These are phyloP conservation scores for Cepaea hortensis DNA, from an alignment of 2,888 invertebrate genomes.

Conservation along the genomic window DNA sequence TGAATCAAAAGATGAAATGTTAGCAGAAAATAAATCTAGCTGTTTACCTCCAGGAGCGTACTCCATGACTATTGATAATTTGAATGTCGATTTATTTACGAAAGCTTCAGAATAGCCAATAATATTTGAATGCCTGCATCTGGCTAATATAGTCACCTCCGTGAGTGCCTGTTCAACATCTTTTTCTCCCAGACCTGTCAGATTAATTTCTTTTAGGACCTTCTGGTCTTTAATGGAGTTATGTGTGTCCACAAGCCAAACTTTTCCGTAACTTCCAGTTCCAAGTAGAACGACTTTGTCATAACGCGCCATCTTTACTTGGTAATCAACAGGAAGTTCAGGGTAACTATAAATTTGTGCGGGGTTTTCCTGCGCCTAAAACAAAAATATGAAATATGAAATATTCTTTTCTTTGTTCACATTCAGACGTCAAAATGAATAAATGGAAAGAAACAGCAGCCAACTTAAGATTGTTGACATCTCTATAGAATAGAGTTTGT, in stretches of 20 bases:
- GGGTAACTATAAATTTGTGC: too few relatives aligned
- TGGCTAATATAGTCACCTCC: conserved; percentile 67
- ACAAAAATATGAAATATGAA: too few relatives aligned
- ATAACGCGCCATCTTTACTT: conserved; percentile 65
- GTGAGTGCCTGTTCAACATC: conserved; percentile 60
- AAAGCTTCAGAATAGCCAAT: conserved; percentile 70
- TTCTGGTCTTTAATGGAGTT: conserved; percentile 52
- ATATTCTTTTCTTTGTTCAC: too few relatives aligned
- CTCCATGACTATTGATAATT: conserved; percentile 67
- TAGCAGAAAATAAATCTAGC: neutral
- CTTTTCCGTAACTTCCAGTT: conserved; percentile 70
- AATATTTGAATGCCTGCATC: conserved; percentile 70
- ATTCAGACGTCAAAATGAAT: too few relatives aligned
- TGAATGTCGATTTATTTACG: conserved; percentile 53
- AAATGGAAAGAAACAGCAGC: too few relatives aligned
- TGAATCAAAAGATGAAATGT: too few relatives aligned
- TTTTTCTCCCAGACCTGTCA: conserved; percentile 54
- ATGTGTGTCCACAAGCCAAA: conserved; percentile 64
- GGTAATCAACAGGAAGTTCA: neutral
- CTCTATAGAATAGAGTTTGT: too few relatives aligned
- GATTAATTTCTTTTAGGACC: conserved; percentile 67
- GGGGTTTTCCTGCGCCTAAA: too few relatives aligned
- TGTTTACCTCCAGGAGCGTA: conserved; percentile 69
- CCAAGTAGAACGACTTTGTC: conserved; percentile 63
- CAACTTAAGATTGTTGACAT: too few relatives aligned